Conservation (phyloP, 2,113 vertebrate species). For the Pantherophis guttatus region DNA sequence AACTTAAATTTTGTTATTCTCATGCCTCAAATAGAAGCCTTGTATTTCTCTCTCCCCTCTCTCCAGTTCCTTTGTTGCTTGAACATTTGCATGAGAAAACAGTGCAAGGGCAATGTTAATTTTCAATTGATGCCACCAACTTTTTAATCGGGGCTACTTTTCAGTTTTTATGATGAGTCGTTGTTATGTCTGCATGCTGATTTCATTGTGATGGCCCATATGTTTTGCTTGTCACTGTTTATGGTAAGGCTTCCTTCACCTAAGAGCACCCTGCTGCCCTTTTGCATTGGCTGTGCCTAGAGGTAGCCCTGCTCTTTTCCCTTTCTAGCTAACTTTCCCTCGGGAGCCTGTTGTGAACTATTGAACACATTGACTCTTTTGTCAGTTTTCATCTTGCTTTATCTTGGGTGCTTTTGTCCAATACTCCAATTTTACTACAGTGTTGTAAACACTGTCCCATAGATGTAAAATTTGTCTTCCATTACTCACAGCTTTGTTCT, state of each 20-base stretch:
- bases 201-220: not conserved
- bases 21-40: not conserved
- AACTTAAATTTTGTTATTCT: not conserved
- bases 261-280: not conserved
- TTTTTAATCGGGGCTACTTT: fast-evolving
- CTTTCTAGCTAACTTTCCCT: slow-evolving; percentile 21
- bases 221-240: slow-evolving; percentile 36
- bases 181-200: slow-evolving; percentile 26
- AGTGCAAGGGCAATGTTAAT: not conserved
- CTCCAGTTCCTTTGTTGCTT: not conserved
- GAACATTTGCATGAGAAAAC: not conserved
- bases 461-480: not conserved
- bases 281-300: not conserved
- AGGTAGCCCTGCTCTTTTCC: slow-evolving; percentile 32
- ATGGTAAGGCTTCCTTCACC: slow-evolving; percentile 7
- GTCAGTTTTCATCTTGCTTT: slow-evolving; percentile 13
- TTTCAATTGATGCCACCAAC: fast-evolving
- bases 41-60: not conserved
- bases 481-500: not conserved
- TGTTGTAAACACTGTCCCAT: not conserved
- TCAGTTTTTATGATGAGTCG: slow-evolving; percentile 4
- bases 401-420: slow-evolving; percentile 14
- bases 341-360: slow-evolving; percentile 1
- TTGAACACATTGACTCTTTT: not conserved
- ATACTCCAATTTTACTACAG: fast-evolving